A percentile compares a stretch with the other conserved stretches of the same genome.
Evolutionary conservation across 2,888 invertebrate species (phyloP).

Genomic region (Coenonympha glycerion): DNA sequence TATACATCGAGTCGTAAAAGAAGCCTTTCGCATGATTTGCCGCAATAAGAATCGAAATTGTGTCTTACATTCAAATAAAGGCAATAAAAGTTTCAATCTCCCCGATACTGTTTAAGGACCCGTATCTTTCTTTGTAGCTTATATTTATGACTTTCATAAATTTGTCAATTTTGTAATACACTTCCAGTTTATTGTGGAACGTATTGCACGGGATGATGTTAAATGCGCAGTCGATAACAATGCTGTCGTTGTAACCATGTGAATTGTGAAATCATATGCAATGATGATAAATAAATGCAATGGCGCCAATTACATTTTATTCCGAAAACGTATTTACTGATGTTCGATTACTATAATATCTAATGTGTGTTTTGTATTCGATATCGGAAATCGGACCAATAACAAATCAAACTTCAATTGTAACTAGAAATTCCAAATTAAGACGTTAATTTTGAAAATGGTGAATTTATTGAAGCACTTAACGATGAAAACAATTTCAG

Average conservation of each 20-base stretch:
- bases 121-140: constrained; percentile 19
- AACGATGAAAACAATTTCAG: too few species aligned
- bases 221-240: constrained; percentile 13
- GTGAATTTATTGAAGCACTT: too few species aligned
- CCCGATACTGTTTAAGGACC: constrained; percentile 10
- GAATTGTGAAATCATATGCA: constrained; percentile 19
- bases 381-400: too few species aligned
- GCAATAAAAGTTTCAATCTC: constrained; percentile 18
- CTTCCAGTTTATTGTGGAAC: constrained; percentile 20
- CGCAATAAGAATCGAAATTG: constrained; percentile 6
- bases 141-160: constrained; percentile 25
- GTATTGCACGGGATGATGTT: constrained; percentile 17
- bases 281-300: constrained; percentile 18
- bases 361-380: too few species aligned
- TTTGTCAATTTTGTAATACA: constrained; percentile 27
- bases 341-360: not conserved
- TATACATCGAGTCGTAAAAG: constrained; percentile 11
- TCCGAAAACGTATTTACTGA: not conserved
- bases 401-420: too few species aligned
- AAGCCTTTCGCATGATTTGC: constrained; percentile 11
- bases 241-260: constrained; percentile 19
- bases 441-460: too few species aligned
- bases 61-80: constrained; percentile 16
- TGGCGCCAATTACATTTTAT: constrained; percentile 10
- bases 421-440: too few species aligned